Evolutionary conservation across 2,113 vertebrate species (phyloP), one percentile per base, ranked within the genome.

Genomic region (Miniopterus natalensis): DNA sequence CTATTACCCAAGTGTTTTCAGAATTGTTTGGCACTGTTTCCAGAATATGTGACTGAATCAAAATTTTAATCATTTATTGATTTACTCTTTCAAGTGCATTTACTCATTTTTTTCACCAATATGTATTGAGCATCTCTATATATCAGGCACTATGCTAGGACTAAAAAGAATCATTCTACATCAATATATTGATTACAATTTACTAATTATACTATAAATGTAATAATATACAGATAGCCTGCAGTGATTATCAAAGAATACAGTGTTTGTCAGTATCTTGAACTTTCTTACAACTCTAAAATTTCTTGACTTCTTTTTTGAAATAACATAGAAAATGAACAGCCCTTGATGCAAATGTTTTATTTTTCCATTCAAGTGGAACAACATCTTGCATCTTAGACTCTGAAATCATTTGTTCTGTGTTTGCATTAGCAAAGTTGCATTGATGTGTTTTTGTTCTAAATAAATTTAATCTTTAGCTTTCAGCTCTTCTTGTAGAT

Each of bases 1-100:
- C 21, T 95, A 59, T 27, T 68, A 75, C 31, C 23, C 57, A 94
- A 78, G 71, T 79, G 31, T 79, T 96, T 96, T 92, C 47, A 90
- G 83, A 93, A 80, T 40, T 73, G 4, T 36, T 49, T 95, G 36
- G 0, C 7, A 51, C 12, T 80, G 8, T 29, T 5, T 81, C 47
- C n/a, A 88, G 66, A 94, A 84, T 66, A 79, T 40, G 1, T 89
- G 5, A 74, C 8, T 81, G 4, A 84, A 63, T 75, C 2, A 85
- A 88, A 89, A 27, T 57, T 88, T 86, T 83, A 83, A 91, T 11
- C 3, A 80, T 40, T 77, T 81, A 7, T 53, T 85, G 15, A 92
- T 36, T 25, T 91, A 42, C 12, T 68, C 49, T 92, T 93, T 57
- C 2, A 84, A 78, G 59, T 51, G 13, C 10, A 71, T 68, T 45